Evolutionary conservation across 2,797 vertebrate species (phyloP).

Genomic region (Enteromius mattozi): DNA sequence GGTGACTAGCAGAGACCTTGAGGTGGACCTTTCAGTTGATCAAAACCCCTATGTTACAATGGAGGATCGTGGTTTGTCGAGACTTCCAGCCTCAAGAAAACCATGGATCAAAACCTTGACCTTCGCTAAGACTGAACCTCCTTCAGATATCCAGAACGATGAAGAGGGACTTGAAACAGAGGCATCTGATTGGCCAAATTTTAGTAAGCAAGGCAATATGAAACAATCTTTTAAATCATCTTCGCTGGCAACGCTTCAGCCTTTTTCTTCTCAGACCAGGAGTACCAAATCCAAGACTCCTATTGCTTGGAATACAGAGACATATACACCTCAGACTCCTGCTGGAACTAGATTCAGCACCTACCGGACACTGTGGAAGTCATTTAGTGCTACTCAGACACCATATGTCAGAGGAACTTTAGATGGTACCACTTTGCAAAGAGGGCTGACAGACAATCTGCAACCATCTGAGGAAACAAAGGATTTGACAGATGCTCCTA

Average conservation of each 20-base stretch:
- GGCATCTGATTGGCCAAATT: background rate
- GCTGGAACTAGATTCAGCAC: conserved; percentile 26
- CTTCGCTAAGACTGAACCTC: conserved; percentile 19
- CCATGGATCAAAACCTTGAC: conserved; percentile 23
- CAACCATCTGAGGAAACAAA: conserved; percentile 35
- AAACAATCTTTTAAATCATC: conserved; percentile 11
- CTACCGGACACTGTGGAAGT: conserved; percentile 15
- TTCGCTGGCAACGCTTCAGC: conserved; percentile 27
- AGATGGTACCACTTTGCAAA: conserved; percentile 25
- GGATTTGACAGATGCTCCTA: conserved; percentile 27
- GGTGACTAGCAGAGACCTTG: conserved; percentile 58
- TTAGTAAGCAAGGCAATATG: background rate
- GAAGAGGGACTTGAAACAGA: conserved; percentile 11
- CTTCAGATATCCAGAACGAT: conserved; percentile 34
- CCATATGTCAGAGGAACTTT: conserved; percentile 38
- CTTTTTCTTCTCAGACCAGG: conserved; percentile 24
- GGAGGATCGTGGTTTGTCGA: background rate
- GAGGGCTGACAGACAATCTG: conserved; percentile 22
- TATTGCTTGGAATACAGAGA: conserved; percentile 15
- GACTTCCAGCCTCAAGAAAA: background rate
- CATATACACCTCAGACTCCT: background rate
- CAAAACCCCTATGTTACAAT: background rate
- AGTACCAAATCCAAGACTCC: background rate
- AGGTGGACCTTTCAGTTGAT: background rate
- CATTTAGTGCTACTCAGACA: conserved; percentile 41